Evolutionary conservation across 2,888 invertebrate genomes (phyloP), one percentile per base, ranked within the genome.

Genomic region (Eupithecia subumbrata): DNA sequence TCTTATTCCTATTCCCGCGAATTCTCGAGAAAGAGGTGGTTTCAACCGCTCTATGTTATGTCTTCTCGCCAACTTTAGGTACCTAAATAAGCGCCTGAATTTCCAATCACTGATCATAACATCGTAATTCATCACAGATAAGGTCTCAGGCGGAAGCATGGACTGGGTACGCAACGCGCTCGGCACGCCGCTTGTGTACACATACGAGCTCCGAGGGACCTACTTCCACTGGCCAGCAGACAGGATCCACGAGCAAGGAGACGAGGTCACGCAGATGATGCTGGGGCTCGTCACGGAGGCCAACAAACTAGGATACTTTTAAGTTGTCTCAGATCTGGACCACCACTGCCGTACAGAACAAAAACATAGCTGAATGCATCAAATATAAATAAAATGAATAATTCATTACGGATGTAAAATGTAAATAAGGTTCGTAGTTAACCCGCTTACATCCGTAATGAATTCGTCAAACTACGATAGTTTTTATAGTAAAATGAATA

Each of bases 211-310:
- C 1, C 93, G 97, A 5, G 98, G 98, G 71, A 91, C 85, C 0
- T 97, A 96, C 34, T 91, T 93, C 79, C 95, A 96, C 87, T 97
- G 97, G 85, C 97, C 97, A 0, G 91, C 96, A 0, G 90, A 91
- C 7, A 95, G 96, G 84, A 97, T 98, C 78, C 85, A 95, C 60
- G 96, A 96, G 75, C 96, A 96, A 80, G 96, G 96, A 30, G 91
- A 96, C 71, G 97, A 97, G 85, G 95, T 96, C 37, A 94, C 96
- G 25, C 96, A 96, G 81, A 96, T 96, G 87, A 87, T 96, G 84
- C 79, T 96, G 1, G 96, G 96, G 0, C 87, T 96, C 12, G 87
- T 95, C 16, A 83, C 84, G 0, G 95, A 95, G 80, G 95, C 96
- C 0, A 84, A 84, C 7, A 87, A 90, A 9, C 82, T 96, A 69